These are phyloP conservation scores for Linhomoeus sp. DNA, from an alignment of 2,888 invertebrate genomes.

Conservation along the genomic window DNA sequence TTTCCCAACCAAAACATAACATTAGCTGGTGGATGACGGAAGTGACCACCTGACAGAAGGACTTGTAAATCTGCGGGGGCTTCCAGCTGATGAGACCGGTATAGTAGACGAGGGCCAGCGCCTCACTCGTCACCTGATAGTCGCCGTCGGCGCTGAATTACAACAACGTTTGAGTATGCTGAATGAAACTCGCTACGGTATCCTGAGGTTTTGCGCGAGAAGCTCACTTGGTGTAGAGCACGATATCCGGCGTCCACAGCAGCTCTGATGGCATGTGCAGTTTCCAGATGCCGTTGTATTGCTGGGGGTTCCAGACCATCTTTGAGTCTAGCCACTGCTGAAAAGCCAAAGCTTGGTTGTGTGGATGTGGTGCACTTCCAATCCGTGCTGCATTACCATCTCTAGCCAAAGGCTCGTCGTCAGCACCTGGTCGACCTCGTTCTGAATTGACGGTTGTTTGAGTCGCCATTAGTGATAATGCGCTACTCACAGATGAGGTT, in stretches of 20 bases:
- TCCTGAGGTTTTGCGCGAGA: too few relatives aligned
- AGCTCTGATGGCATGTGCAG: constrained; percentile 86
- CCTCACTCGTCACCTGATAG: constrained; percentile 25
- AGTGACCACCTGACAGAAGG: constrained; percentile 24
- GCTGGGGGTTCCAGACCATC: constrained; percentile 69
- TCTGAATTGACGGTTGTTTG: constrained; percentile 15
- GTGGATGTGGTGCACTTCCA: too few relatives aligned
- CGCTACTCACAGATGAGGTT: too few relatives aligned
- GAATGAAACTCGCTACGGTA: too few relatives aligned
- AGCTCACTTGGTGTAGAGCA: constrained; percentile 63
- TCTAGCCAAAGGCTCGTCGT: constrained; percentile 27
- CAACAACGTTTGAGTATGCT: too few relatives aligned
- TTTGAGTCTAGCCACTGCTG: constrained; percentile 91
- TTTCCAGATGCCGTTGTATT: constrained; percentile 84
- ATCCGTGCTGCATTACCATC: too few relatives aligned
- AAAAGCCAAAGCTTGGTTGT: too few relatives aligned
- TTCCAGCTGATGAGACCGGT: constrained; percentile 25
- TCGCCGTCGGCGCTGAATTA: constrained; percentile 25
- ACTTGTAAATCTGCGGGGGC: constrained; percentile 26
- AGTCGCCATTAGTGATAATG: too few relatives aligned
- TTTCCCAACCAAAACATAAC: too few relatives aligned
- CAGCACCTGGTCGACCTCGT: constrained; percentile 26
- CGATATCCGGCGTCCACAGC: constrained; percentile 89
- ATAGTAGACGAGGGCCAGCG: constrained; percentile 23
- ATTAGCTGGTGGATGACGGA: too few relatives aligned